Evolutionary conservation across 2,888 invertebrate species (phyloP), one percentile per base, ranked within the genome.

Genomic region (Agriopis leucophaearia): DNA sequence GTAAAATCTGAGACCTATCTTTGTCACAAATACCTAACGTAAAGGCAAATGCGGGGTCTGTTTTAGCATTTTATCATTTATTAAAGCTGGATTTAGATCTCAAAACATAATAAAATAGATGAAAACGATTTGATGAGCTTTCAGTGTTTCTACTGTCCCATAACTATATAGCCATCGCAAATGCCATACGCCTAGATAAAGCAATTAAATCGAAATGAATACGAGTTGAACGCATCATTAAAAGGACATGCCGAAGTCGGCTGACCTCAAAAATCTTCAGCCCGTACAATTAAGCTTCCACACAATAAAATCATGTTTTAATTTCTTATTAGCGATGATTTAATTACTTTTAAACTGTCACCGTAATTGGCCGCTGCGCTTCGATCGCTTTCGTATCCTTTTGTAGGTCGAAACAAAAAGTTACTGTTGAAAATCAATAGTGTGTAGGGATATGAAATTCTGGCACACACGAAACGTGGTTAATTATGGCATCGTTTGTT

Each of bases 251-350:
- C 61, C 64, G 59, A 66, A 50, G 78, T 77, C 84, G 85, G 84
- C 76, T 72, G 78, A 74, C 77, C 79, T 83, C 82, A 88, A 87
- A 88, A 86, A 84, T 82, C 78, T 82, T 75, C 75, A 73, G 74
- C 77, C 71, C 74, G 77, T 77, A 84, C 85, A 90, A 88, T 89
- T 88, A 85, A 88, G 81, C 82, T 83, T 83, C 84, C 84, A 84
- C 85, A 86, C 77, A 89, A 86, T 92, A 92, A 93, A 92, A 85
- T 86, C 72, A 79, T 81, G 71, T 81, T 87, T 91, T 91, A 88
- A 92, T 90, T 82, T 79, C 87, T 81, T 87, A 84, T 85, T 84
- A 83, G 78, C 78, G 79, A 77, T 77, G 83, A 89, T 90, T 88
- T 88, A 88, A 86, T 87, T 82, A 83, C 85, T 82, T 82, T 83